Base-by-base conservation (phyloP, 2,797 vertebrate genomes). In the Chelon labrosus region DNA sequence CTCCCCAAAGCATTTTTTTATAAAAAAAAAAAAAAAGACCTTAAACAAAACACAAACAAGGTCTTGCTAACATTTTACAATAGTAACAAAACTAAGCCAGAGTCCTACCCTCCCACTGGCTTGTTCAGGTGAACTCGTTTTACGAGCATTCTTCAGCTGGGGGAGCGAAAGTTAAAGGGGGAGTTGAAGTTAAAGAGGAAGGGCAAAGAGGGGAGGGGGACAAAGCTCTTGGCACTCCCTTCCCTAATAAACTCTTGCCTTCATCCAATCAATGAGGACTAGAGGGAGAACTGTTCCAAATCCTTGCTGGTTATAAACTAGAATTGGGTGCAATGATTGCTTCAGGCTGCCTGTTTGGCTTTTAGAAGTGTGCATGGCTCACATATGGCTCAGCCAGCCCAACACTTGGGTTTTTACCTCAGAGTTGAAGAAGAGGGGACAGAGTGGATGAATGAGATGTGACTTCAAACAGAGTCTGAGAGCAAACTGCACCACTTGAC, bases 81-180 rank as follows among this genome's bases (percentile, higher is more conserved):
- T 85, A 85, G 89, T 91, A 90, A 92, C 90, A 93, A 93, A 92
- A 91, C 85, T 85, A 72, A 71, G 88, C 84, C 77, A 72, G 77
- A 80, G 81, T 84, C 81, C 84, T 86, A 70, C 88, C 85, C 93
- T 91, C 91, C 91, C 83, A 79, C 89, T 86, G 90, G 87, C 91
- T 93, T 91, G 91, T 94, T 95, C 94, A 94, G 93, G 93, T 94
- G 91, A 95, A 94, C 89, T 83, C 73, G 4, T 90, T 95, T 95
- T 94, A 95, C 51, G 63, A 94, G 95, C 93, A 94, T 95, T 95
- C 95, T 94, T 94, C 83, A 89, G 90, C 87, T 76, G 73, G 89
- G 93, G 86, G 90, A 90, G 89, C 78, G 85, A 93, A 92, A 92
- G 89, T 90, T 92, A 92, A 91, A 91, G 85, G 86, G 88, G 85